phyloP scores from a whole-genome alignment of 2,888 invertebrate species.

The Sicus ferrugineus region DNA sequence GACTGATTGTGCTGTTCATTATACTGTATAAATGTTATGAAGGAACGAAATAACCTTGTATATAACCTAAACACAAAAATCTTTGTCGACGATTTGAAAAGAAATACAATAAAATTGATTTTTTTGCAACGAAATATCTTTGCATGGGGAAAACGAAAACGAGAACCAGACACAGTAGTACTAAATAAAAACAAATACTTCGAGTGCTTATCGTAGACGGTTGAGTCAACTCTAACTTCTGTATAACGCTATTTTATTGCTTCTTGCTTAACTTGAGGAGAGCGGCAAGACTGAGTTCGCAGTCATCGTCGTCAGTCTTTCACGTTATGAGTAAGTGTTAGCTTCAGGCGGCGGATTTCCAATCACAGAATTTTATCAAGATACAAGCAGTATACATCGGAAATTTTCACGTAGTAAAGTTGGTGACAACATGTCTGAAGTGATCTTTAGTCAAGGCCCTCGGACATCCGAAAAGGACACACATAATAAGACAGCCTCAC shows the following conservation, averaged over 20 bases:
- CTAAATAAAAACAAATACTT: constrained; percentile 21
- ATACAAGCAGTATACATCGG: too few species aligned
- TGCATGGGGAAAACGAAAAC: not conserved
- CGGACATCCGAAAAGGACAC: not conserved
- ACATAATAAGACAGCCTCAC: constrained; percentile 1
- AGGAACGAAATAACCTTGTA: too few species aligned
- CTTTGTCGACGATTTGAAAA: too few species aligned
- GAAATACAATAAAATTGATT: too few species aligned
- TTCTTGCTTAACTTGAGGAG: constrained; percentile 17
- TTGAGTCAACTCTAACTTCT: constrained; percentile 33
- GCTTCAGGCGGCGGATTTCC: not conserved
- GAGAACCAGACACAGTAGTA: not conserved
- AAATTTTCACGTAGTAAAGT: not conserved
- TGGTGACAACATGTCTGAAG: constrained; percentile 15
- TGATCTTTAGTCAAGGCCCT: not conserved
- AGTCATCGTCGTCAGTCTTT: constrained; percentile 42
- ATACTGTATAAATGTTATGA: too few species aligned
- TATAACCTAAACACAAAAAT: too few species aligned
- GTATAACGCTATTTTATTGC: constrained; percentile 20
- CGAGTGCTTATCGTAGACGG: constrained; percentile 23
- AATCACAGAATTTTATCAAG: constrained; percentile 18
- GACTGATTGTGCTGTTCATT: too few species aligned
- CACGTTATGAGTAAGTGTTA: constrained; percentile 44
- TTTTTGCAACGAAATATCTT: too few species aligned
- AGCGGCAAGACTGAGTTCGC: constrained; percentile 9